These are phyloP conservation scores for Siderastrea radians DNA, from an alignment of 92 coral and sea anemone species.

Conservation along the genomic window DNA sequence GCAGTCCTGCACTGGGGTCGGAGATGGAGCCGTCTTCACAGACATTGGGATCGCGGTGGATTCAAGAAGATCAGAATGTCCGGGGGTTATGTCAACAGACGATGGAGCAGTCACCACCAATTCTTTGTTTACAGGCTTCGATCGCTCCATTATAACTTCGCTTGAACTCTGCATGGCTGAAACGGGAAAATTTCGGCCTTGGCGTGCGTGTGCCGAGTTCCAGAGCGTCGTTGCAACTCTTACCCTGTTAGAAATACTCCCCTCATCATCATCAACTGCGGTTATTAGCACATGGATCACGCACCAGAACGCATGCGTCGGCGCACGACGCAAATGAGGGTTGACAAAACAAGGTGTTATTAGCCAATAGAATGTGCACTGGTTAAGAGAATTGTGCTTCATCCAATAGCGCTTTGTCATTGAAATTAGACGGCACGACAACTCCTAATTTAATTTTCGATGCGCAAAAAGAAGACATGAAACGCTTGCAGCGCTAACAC, in stretches of 20 bases:
- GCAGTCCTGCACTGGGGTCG: constrained; percentile 46
- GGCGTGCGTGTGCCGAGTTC: constrained; percentile 2
- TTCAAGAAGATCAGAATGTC: constrained; percentile 44
- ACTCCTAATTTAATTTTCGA: constrained; percentile 12
- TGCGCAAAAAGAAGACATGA: background rate
- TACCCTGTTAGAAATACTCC: background rate
- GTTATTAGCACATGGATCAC: constrained; percentile 77
- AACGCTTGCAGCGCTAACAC: background rate
- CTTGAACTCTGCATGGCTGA: constrained; percentile 47
- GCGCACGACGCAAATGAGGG: background rate
- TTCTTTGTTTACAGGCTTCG: constrained; percentile 42
- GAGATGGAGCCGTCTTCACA: constrained; percentile 37
- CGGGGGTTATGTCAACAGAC: constrained; percentile 48
- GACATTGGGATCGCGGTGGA: constrained; percentile 44
- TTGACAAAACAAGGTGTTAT: constrained; percentile 62
- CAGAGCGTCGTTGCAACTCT: constrained; percentile 1
- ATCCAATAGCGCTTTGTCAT: constrained; percentile 34
- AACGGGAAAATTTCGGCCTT: constrained; percentile 8
- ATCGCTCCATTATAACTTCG: constrained; percentile 38
- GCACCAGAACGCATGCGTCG: constrained; percentile 74
- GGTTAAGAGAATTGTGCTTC: constrained; percentile 14
- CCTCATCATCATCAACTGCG: background rate
- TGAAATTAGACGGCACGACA: constrained; percentile 23
- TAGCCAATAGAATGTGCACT: constrained; percentile 27
- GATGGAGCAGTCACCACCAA: constrained; percentile 17